Conservation (phyloP, 2,797 vertebrate genomes). For the Tauraco hartlaubi region DNA sequence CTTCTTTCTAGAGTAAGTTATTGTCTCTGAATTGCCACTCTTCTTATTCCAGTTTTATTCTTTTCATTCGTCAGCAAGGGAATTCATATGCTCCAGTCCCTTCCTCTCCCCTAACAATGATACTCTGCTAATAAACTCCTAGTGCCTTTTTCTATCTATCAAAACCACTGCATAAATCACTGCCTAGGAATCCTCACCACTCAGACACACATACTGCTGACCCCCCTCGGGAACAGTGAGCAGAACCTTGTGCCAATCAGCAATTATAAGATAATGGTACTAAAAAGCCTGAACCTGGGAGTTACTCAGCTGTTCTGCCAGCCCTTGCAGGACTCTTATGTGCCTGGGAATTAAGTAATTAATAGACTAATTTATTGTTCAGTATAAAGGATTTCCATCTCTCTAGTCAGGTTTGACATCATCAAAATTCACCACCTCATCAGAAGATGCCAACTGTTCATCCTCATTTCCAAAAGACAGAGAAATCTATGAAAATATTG, state of each 20-base stretch:
- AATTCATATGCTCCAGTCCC: neutral
- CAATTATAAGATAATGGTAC: slow-evolving; percentile 62
- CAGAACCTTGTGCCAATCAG: slow-evolving; percentile 45
- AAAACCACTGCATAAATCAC: neutral
- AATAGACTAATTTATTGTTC: slow-evolving; percentile 32
- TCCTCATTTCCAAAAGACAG: neutral
- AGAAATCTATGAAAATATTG: neutral
- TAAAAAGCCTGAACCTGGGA: slow-evolving; percentile 52
- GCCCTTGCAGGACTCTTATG: slow-evolving; percentile 4
- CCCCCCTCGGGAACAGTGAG: neutral
- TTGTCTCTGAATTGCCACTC: slow-evolving; percentile 13
- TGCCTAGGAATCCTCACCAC: neutral
- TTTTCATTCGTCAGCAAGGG: slow-evolving; percentile 26
- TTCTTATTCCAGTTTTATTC: slow-evolving; percentile 35
- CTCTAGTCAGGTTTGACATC: neutral
- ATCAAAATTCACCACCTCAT: neutral
- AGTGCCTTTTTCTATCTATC: slow-evolving; percentile 19
- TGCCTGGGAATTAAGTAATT: slow-evolving; percentile 47
- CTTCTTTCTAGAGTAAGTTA: slow-evolving; percentile 24
- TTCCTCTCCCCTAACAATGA: neutral
- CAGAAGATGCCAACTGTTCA: neutral
- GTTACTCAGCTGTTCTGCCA: slow-evolving; percentile 32
- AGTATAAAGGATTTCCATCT: neutral
- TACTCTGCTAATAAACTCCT: slow-evolving; percentile 49
- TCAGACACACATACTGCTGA: neutral